Base-by-base conservation (phyloP, 2,113 vertebrate species). In the Balaeniceps rex region DNA sequence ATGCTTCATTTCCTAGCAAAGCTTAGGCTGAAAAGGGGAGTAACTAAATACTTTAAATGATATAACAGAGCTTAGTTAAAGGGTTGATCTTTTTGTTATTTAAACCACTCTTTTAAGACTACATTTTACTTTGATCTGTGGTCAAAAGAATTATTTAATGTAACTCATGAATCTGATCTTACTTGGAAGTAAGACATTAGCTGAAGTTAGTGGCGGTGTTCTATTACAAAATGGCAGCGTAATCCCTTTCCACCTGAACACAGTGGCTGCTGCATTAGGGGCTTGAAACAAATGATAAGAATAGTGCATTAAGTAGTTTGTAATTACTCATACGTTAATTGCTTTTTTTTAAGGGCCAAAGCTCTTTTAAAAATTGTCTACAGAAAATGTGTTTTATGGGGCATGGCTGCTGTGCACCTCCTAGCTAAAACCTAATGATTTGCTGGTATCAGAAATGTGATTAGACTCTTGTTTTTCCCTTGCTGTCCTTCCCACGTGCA, bases 1-100 rank as follows among this genome's bases (percentile, higher is more conserved):
- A 92, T 34, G 91, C 84, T 94, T 95, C 94, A 66, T 94, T 87
- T 80, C 47, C 54, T 18, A 63, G 87, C 84, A 55, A 71, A 90
- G 89, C 91, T 88, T 10, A 8, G 44, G 38, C 82, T 90, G 89
- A 12, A 47, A 52, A 55, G 49, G 11, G 44, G 58, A 83, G 94
- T 66, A 93, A 96, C 87, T 49, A 26, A 95, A 88, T 86, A 19
- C 94, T 90, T 78, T 14, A 83, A 72, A 31, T 60, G 81, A 26
- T 93, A 25, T 70, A 94, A 58, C 88, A 94, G 78, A 49, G 64
- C 64, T 51, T 38, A 90, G 81, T 51, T 87, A 49, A 68, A 83
- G 79, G 66, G 7, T 7, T 64, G 29, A 55, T 51, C 54, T 76
- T 92, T 47, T 42, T 86, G 83, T 77, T 87, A 77, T 58, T 93